Percentiles rank a stretch among this genome's conserved stretches.
Conservation (phyloP, 2,113 vertebrate species). For the Aix galericulata region DNA sequence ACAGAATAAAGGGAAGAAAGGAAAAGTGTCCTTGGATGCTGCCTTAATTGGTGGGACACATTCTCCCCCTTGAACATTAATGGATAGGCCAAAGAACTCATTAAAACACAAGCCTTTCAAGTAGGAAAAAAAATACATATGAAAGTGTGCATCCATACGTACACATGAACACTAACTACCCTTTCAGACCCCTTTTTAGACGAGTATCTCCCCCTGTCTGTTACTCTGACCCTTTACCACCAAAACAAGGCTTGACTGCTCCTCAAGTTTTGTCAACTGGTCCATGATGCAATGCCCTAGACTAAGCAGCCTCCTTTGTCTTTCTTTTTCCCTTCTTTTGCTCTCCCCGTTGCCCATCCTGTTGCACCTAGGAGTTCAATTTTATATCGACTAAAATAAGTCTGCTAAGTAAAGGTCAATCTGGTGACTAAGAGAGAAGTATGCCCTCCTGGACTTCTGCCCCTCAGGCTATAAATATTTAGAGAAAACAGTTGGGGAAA, state of each 20-base stretch:
- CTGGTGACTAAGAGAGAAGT: not conserved
- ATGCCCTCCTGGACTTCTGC: constrained; percentile 7
- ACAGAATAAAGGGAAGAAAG: not conserved
- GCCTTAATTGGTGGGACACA: not conserved
- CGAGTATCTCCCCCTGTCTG: not conserved
- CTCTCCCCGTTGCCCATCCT: not conserved
- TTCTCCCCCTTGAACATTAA: not conserved
- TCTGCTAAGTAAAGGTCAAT: constrained; percentile 50
- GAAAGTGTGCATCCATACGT: not conserved
- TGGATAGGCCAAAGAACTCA: not conserved
- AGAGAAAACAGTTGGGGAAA: constrained; percentile 8
- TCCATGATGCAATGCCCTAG: not conserved
- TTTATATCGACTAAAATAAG: constrained; percentile 12
- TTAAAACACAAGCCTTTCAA: not conserved
- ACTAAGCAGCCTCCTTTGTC: not conserved
- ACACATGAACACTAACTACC: not conserved
- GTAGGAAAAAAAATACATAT: not conserved
- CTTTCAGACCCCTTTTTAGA: not conserved
- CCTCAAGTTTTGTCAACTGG: not conserved
- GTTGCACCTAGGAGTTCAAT: not conserved
- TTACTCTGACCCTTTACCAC: not conserved
- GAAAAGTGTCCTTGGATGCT: not conserved
- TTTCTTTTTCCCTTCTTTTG: not conserved
- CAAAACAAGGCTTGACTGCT: not conserved
- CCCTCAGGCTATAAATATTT: constrained; percentile 44